Evolutionary conservation across 2,888 invertebrate genomes (phyloP).

Genomic region (Cepaea hortensis): DNA sequence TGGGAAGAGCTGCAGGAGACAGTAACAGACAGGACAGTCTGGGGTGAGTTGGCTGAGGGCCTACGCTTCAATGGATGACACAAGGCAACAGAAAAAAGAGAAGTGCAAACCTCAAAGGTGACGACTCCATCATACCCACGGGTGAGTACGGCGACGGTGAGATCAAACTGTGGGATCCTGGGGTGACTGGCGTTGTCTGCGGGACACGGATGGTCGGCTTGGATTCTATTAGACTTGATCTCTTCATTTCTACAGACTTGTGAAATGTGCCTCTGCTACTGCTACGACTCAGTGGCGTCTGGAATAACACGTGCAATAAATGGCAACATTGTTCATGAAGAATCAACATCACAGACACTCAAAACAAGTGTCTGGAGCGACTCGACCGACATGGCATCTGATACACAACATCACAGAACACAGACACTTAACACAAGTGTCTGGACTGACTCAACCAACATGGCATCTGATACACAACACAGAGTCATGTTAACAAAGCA

Average conservation of each 20-base stretch:
- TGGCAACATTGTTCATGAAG: not conserved
- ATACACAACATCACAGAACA: too few relatives aligned
- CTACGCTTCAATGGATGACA: not conserved
- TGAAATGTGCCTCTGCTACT: conserved; percentile 27
- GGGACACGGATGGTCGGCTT: conserved; percentile 4
- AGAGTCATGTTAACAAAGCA: too few relatives aligned
- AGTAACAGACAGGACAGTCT: too few relatives aligned
- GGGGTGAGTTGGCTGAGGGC: too few relatives aligned
- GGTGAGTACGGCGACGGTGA: conserved; percentile 21
- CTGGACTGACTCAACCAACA: too few relatives aligned
- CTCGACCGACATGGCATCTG: too few relatives aligned
- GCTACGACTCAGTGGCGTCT: conserved; percentile 39
- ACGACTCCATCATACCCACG: not conserved
- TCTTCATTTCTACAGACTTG: conserved; percentile 18
- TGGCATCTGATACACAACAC: too few relatives aligned
- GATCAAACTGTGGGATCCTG: conserved; percentile 28
- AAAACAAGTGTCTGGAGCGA: too few relatives aligned
- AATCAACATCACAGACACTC: not conserved
- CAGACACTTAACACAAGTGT: too few relatives aligned
- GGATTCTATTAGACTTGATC: not conserved
- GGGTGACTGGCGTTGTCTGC: conserved; percentile 38
- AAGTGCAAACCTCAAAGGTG: conserved; percentile 16
- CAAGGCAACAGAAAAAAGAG: too few relatives aligned
- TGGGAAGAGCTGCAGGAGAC: too few relatives aligned
- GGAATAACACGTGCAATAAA: not conserved